Evolutionary conservation across 2,888 invertebrate genomes (phyloP).

Genomic region (Lithophane semibrunnea): DNA sequence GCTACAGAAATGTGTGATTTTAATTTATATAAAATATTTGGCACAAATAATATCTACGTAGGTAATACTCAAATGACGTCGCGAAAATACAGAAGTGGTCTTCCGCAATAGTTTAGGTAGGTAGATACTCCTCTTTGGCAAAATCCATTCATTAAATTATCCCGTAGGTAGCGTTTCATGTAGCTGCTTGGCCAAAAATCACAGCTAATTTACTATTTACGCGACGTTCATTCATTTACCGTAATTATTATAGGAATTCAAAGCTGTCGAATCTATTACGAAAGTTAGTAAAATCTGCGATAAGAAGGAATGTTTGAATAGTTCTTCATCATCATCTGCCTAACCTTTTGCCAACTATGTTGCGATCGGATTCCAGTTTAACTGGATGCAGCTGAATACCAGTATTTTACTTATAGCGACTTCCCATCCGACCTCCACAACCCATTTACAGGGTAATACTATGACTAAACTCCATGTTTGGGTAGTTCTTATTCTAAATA

Average conservation of each 20-base stretch:
- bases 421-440: neutral
- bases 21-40: slow-evolving; percentile 10
- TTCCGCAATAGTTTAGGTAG: slow-evolving; percentile 16
- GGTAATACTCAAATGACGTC: slow-evolving; percentile 5
- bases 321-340: too few species aligned
- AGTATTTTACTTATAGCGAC: neutral
- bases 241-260: slow-evolving; percentile 7
- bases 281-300: neutral
- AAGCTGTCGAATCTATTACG: neutral
- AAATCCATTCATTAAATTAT: slow-evolving; percentile 5
- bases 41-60: slow-evolving; percentile 27
- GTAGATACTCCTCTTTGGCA: slow-evolving; percentile 11
- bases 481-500: neutral
- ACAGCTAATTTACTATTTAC: slow-evolving; percentile 17
- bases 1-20: neutral
- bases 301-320: neutral
- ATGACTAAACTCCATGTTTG: neutral
- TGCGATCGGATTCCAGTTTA: too few species aligned
- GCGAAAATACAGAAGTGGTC: neutral
- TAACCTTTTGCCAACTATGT: neutral
- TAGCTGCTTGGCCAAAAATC: slow-evolving; percentile 4
- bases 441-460: neutral
- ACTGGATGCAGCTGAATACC: neutral
- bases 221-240: slow-evolving; percentile 2
- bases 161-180: neutral